These are phyloP conservation scores for Cochlearius cochlearius DNA, from an alignment of 2,113 vertebrate species.

Conservation along the genomic window DNA sequence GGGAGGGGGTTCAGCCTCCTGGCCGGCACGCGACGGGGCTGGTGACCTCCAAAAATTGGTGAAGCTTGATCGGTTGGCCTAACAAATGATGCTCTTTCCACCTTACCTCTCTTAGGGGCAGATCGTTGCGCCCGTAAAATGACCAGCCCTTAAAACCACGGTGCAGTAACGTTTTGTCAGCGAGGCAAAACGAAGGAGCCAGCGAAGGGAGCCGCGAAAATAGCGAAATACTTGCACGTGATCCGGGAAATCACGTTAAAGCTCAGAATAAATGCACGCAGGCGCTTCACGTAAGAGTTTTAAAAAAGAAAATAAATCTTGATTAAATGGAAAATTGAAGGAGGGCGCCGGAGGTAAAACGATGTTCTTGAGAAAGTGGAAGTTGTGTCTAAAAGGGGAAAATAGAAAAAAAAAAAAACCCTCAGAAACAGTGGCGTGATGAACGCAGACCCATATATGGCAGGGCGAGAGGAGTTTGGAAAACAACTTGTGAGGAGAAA, in stretches of 20 bases:
- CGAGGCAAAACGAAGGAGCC: neutral
- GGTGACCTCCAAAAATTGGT: neutral
- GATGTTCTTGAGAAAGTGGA: neutral
- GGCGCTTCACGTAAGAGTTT: neutral
- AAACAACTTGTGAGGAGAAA: neutral
- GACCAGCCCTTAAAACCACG: neutral
- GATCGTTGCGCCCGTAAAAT: accelerated
- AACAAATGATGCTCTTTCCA: neutral
- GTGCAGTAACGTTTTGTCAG: neutral
- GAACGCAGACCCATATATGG: neutral
- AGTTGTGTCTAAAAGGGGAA: neutral
- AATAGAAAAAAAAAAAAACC: neutral
- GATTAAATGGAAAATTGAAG: neutral
- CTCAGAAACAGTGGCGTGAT: neutral
- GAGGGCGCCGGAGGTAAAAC: neutral
- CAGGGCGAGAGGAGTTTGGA: neutral
- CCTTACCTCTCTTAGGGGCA: neutral
- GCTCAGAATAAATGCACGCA: neutral
- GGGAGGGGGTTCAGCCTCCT: neutral
- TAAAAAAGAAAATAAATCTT: neutral
- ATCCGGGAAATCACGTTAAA: neutral
- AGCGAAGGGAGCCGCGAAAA: neutral
- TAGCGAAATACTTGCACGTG: neutral
- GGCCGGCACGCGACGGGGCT: neutral
- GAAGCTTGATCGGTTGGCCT: neutral